Evolutionary conservation across 1,140 invertebrate genomes (phyloP), one percentile per base, ranked within the genome.

Genomic region (Idris sp.): DNA sequence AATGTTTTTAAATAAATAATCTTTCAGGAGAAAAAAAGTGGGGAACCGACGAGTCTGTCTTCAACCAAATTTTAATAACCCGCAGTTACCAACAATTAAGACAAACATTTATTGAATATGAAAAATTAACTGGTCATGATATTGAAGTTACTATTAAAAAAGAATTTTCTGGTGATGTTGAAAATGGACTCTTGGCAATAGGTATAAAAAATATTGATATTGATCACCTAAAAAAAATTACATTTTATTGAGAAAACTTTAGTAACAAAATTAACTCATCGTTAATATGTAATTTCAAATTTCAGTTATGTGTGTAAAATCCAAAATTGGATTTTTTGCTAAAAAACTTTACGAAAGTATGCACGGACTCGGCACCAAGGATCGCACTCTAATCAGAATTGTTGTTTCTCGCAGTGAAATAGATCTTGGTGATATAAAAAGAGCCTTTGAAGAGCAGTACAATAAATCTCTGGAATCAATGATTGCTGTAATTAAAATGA

Each of bases 291-390:
- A 16, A 9, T 19, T 79, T 79, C 48, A 10, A 72, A 82, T 86
- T 86, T 43, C 78, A 96, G 94, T 95, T 0, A 95, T 95, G 88
- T 95, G 94, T 81, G 94, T 95, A 4, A 94, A 94, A 83, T 97
- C 95, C 82, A 94, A 96, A 85, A 94, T 97, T 41, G 93, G 93
- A 30, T 98, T 96, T 88, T 98, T 98, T 89, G 97, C 97, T 44
- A 94, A 97, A 81, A 91, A 94, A 74, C 88, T 98, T 6, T 92
- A 98, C 80, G 92, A 95, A 33, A 92, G 94, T 35, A 97, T 99
- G 95, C 93, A 94, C 73, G 95, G 95, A 33, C 73, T 95, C 76
- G 96, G 96, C 28, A 98, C 96, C 18, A 95, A 95, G 77, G 96
- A 98, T 84, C 93, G 94, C 75, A 94, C 94, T 44, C 87, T 98